A percentile compares a stretch with the other conserved stretches of the same genome.
Conservation (phyloP, 1,140 invertebrate genomes). For the Conopomorpha cramerella region DNA sequence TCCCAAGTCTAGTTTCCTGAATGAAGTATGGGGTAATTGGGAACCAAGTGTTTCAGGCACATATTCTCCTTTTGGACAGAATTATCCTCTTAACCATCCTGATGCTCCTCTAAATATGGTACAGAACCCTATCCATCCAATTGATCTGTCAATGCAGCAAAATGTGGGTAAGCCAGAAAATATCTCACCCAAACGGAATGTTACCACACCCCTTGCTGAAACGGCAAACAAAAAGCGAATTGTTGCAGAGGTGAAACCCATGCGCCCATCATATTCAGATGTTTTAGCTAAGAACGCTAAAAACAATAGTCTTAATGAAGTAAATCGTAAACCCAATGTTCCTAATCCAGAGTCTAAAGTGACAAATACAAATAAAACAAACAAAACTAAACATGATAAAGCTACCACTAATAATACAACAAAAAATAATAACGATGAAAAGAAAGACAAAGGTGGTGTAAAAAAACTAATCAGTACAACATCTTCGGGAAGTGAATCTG, state of each 20-base stretch:
- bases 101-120: conserved; percentile 31
- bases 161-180: conserved; percentile 19
- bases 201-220: conserved; percentile 38
- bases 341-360: conserved; percentile 35
- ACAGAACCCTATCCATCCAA: conserved; percentile 18
- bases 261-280: conserved; percentile 83
- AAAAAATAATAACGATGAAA: conserved; percentile 52
- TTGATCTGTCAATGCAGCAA: conserved; percentile 14
- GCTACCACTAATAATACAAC: conserved; percentile 17
- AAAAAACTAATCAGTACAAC: conserved; percentile 25
- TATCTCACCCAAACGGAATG: conserved; percentile 30
- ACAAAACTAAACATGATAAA: conserved; percentile 21
- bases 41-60: conserved; percentile 77
- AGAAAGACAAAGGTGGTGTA: conserved; percentile 39
- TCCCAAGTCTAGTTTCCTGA: conserved; percentile 60
- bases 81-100: conserved; percentile 47
- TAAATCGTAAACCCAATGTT: conserved; percentile 21
- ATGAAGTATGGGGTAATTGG: conserved; percentile 83
- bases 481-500: conserved; percentile 57
- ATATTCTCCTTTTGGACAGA: conserved; percentile 77
- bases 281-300: conserved; percentile 74
- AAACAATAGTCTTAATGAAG: conserved; percentile 21
- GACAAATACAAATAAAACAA: conserved; percentile 11
- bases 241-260: conserved; percentile 82
- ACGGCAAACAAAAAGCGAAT: conserved; percentile 73